These are phyloP conservation scores for Haliclona indistincta DNA, from an alignment of 37 sponge, comb jelly and placozoan genomes.

Conservation along the genomic window DNA sequence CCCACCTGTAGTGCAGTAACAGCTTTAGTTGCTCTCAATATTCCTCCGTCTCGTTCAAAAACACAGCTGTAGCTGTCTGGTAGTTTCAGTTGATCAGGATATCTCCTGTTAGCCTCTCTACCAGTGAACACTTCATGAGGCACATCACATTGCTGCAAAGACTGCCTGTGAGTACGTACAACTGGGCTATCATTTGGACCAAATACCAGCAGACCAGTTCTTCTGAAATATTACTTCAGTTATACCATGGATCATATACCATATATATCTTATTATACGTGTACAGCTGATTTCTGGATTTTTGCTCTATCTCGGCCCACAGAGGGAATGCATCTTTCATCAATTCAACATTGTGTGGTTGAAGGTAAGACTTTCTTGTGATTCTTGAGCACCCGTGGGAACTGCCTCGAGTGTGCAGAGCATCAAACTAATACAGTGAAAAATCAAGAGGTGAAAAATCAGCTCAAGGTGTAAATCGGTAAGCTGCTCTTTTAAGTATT, in stretches of 20 bases:
- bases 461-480: too few relatives aligned
- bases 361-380: slow-evolving; percentile 61
- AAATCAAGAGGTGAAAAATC: background rate
- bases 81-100: slow-evolving; percentile 47
- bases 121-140: slow-evolving; percentile 43
- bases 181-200: slow-evolving; percentile 21
- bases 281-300: slow-evolving; percentile 53
- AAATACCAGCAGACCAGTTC: slow-evolving; percentile 59
- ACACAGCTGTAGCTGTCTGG: slow-evolving; percentile 62
- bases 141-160: slow-evolving; percentile 10
- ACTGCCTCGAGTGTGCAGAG: slow-evolving; percentile 83
- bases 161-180: background rate
- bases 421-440: slow-evolving; percentile 56
- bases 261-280: slow-evolving; percentile 27
- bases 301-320: slow-evolving; percentile 75
- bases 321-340: slow-evolving; percentile 75
- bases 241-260: background rate
- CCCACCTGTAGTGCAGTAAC: slow-evolving; percentile 65
- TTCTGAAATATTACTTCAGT: slow-evolving; percentile 11
- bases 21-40: slow-evolving; percentile 54
- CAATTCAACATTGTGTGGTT: slow-evolving; percentile 66
- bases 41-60: slow-evolving; percentile 62
- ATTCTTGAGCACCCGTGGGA: slow-evolving; percentile 85
- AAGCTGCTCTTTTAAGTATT: too few relatives aligned
- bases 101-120: slow-evolving; percentile 41